Base-by-base conservation (phyloP, 1,140 invertebrate species). In the Drosophila parabipectinata region DNA sequence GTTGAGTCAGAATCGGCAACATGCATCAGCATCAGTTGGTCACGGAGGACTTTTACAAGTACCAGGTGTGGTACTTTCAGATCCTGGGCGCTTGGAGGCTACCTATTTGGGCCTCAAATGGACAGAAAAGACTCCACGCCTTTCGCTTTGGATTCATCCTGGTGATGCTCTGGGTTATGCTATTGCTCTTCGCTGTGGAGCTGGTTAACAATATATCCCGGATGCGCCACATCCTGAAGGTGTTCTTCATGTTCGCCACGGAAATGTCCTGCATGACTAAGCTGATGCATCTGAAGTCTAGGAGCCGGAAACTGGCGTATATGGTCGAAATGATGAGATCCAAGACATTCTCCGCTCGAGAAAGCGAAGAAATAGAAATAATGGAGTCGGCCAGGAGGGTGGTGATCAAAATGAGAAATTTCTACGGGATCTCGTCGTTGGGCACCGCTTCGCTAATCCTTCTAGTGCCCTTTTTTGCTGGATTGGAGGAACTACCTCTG, bases 181-280 rank as follows among this genome's bases (percentile, higher is more conserved):
- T 87, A 41, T 15, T 87, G 9, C 66, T 89, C 7, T 88, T 88
- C 3, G 53, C 55, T 0, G 45, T 91, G 39, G 58, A 68, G 12
- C 51, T 91, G 3, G 0, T 76, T 7, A 55, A 39, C 21, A 71
- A 79, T 28, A 60, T 91, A 9, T 67, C 67, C 15, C 52, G 74
- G 32, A 10, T 91, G 18, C 53, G 56, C 8, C 73, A 85, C 30
- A 68, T 91, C 15, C 52, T 91, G 3, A 75, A 88, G 4, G 87
- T 91, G 12, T 85, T 91, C 53, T 85, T 79, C 10, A 77, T 91
- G 54, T 90, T 85, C 12, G 72, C 77, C 68, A 91, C 90, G 6
- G 73, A 77, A 24, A 45, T 90, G 24, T 74, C 77, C 4, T 84
- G 79, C 52, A 61, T 91, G 79, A 47, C 55, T 6, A 91, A 91